Percentiles rank a stretch among this genome's conserved stretches.
These are phyloP conservation scores for Cydia pomonella DNA, from an alignment of 1,140 invertebrate species.

Conservation along the genomic window DNA sequence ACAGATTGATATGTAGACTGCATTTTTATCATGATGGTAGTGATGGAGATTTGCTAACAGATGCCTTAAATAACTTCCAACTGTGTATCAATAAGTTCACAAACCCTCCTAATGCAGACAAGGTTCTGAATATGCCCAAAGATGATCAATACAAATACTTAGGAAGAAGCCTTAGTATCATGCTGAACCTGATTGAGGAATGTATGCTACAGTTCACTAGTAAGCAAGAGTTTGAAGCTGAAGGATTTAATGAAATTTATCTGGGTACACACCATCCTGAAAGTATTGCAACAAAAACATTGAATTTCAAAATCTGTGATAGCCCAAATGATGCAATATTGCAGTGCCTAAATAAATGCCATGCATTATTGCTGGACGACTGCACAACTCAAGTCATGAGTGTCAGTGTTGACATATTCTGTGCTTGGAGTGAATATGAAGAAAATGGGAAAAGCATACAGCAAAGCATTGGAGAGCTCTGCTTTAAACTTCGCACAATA, in stretches of 20 bases:
- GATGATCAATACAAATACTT: constrained; percentile 63
- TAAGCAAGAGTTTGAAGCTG: constrained; percentile 44
- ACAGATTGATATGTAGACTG: constrained; percentile 57
- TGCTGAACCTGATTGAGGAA: constrained; percentile 50
- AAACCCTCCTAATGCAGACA: constrained; percentile 59
- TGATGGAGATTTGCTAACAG: constrained; percentile 39
- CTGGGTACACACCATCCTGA: constrained; percentile 54
- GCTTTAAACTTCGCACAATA: constrained; percentile 51
- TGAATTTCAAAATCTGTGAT: constrained; percentile 44
- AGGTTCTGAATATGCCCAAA: constrained; percentile 51
- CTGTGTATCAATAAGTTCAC: constrained; percentile 59
- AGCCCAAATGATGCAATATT: constrained; percentile 46
- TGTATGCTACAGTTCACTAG: constrained; percentile 51
- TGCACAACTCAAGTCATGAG: constrained; percentile 63
- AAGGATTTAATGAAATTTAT: constrained; percentile 52
- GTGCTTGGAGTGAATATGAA: constrained; percentile 74
- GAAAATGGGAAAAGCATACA: constrained; percentile 64
- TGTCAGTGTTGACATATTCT: constrained; percentile 71
- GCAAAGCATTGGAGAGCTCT: constrained; percentile 61
- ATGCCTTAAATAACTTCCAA: constrained; percentile 55
- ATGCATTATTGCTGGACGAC: constrained; percentile 55
- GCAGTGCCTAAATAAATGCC: constrained; percentile 55
- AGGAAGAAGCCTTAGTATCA: constrained; percentile 53
- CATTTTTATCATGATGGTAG: constrained; percentile 55
- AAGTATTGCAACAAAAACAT: constrained; percentile 37